Evolutionary conservation across 1,140 invertebrate genomes (phyloP), one percentile per base, ranked within the genome.

Genomic region (Paraescarpia echinospica): DNA sequence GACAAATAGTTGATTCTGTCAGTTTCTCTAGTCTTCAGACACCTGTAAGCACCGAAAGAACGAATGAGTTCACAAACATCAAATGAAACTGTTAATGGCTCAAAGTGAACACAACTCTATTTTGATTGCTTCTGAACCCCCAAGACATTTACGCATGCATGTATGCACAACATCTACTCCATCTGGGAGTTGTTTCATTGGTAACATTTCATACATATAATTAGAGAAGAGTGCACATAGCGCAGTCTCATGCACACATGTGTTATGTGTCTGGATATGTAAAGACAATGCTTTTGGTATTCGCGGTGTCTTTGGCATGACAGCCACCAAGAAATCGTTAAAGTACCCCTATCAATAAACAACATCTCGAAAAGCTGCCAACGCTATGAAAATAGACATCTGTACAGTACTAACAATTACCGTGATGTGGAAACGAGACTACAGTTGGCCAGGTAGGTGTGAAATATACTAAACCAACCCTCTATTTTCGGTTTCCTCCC

Each of bases 361-460:
- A 77, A 77, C 59, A 77, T 77, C 22, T 77, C 59, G 22, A 77
- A 77, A 77, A 6, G 59, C 59, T 77, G 59, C 59, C 59, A 77
- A 77, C 27, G 59, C 59, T 77, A 77, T 18, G 59, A 77, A 77
- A 77, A 77, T 77, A 77, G 59, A 77, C 59, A 18, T 77, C 59
- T 77, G 59, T 77, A 77, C 59, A 77, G 59, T 77, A 77, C 59
- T 77, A 77, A 77, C 59, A 77, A 77, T 77, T 77, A 77, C 59
- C 59, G 4, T 31, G 27, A 27, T 12, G 59, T 77, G 59, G 59
- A 77, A 27, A 77, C 22, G 22, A 77, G 59, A 77, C 59, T 77
- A 77, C 59, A 77, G 59, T 2, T 18, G 22, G 0, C 59, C 9
- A 31, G 8, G 59, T 31, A 22, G 59, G 59, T 31, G 59, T 77